These are phyloP conservation scores for Tringa solitaria DNA, from an alignment of 2,113 vertebrate species.

Conservation along the genomic window DNA sequence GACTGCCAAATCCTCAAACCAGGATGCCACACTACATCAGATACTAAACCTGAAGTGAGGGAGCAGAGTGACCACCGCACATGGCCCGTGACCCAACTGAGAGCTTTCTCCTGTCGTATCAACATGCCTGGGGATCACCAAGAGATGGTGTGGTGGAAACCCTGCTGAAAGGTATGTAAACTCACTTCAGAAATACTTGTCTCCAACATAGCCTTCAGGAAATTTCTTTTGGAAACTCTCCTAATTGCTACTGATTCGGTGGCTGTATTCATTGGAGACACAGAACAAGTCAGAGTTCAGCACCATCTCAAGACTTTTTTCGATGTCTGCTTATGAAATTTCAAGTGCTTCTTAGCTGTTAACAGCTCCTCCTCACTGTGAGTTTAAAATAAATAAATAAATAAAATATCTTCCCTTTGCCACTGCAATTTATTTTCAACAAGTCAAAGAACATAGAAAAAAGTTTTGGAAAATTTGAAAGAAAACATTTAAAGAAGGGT, in stretches of 20 bases:
- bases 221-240: background rate
- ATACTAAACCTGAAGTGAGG: background rate
- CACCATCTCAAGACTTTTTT: background rate
- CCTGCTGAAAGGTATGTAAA: background rate
- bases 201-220: background rate
- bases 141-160: background rate
- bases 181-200: background rate
- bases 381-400: background rate
- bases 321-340: background rate
- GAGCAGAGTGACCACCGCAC: background rate
- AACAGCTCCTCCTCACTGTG: background rate
- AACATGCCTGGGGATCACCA: fast-evolving
- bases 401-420: background rate
- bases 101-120: background rate
- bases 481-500: background rate
- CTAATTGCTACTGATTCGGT: background rate
- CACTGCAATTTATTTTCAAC: background rate
- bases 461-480: background rate
- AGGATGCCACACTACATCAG: background rate
- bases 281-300: background rate
- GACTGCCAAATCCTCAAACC: background rate
- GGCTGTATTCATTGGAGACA: background rate
- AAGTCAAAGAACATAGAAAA: background rate
- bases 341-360: background rate
- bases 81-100: background rate